These are phyloP conservation scores for Columbina picui DNA, from an alignment of 2,113 vertebrate genomes.

Conservation along the genomic window DNA sequence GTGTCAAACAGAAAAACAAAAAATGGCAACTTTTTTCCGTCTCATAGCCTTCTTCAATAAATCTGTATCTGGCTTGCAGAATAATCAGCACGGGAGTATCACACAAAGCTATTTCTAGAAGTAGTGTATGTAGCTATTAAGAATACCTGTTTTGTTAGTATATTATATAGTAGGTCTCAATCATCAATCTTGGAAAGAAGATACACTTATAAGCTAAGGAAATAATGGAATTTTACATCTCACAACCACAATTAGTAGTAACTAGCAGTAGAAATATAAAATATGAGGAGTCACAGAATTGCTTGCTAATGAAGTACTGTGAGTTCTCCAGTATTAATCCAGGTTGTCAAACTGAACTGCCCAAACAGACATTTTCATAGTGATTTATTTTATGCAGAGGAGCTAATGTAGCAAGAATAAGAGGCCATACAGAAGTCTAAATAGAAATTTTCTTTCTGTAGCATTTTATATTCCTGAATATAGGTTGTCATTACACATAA, in stretches of 20 bases:
- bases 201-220: neutral
- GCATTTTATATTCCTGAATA: neutral
- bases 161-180: neutral
- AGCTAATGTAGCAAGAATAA: neutral
- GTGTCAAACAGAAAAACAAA: neutral
- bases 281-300: neutral
- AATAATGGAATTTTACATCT: neutral
- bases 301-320: neutral
- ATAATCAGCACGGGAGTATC: neutral
- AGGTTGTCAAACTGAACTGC: neutral
- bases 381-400: neutral
- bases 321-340: neutral
- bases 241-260: neutral
- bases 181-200: neutral
- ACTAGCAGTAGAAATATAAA: neutral
- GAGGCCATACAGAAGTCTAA: neutral
- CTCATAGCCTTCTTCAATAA: neutral
- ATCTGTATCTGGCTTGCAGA: neutral
- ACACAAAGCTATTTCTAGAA: neutral
- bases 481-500: neutral
- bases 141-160: neutral
- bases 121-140: neutral
- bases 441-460: neutral
- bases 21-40: neutral
- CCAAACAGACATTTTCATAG: neutral